Evolutionary conservation across 2,113 vertebrate species (phyloP).

Genomic region (Glaucomys volans): DNA sequence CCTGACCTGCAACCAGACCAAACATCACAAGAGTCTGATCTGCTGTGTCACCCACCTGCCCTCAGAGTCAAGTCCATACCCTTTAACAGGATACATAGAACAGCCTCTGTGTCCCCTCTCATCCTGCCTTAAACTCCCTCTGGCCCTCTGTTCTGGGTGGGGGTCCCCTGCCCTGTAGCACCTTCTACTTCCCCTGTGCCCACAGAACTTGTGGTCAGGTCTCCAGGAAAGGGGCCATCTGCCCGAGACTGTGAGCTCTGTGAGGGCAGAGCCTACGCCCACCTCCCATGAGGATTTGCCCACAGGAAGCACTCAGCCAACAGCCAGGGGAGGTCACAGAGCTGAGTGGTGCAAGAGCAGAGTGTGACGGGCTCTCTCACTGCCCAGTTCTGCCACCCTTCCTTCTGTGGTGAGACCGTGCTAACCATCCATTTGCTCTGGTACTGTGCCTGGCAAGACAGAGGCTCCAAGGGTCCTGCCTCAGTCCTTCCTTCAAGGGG

Average conservation of each 20-base stretch:
- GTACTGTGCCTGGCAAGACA: accelerated
- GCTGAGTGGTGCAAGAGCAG: neutral
- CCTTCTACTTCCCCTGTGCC: neutral
- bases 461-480: neutral
- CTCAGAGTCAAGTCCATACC: neutral
- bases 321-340: neutral
- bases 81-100: neutral
- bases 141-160: neutral
- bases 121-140: neutral
- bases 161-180: neutral
- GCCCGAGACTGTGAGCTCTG: neutral
- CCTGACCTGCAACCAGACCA: neutral
- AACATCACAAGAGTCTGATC: neutral
- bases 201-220: neutral
- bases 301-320: neutral
- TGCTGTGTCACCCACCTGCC: neutral
- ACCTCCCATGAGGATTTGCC: neutral
- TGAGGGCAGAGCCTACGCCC: neutral
- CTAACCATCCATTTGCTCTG: neutral
- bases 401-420: neutral
- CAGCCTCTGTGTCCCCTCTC: neutral
- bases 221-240: neutral
- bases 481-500: no score
- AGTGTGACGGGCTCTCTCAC: neutral
- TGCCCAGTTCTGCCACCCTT: neutral